Conservation (phyloP, 2,797 vertebrate species). For the Sphenopsis melanotis region DNA sequence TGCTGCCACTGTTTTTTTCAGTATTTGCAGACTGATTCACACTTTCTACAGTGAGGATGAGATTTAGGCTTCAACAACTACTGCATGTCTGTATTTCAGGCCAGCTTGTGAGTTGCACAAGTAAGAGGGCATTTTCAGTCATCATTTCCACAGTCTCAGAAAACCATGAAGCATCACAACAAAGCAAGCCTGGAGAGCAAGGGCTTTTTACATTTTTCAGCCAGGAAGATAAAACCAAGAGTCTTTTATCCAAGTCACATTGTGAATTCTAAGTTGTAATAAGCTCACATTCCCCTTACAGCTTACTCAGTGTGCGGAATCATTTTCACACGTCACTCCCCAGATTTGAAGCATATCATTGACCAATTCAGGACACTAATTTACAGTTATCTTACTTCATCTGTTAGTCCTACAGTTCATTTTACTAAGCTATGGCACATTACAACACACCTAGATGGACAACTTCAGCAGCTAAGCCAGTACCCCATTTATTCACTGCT, state of each 20-base stretch:
- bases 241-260: background rate
- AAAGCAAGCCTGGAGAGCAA: background rate
- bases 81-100: background rate
- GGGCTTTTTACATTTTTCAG: background rate
- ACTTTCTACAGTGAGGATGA: background rate
- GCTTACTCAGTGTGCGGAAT: background rate
- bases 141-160: background rate
- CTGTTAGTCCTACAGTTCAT: background rate
- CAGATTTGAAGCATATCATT: background rate
- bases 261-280: background rate
- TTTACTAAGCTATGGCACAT: background rate
- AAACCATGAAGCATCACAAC: background rate
- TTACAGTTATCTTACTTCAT: background rate
- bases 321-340: background rate
- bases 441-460: background rate
- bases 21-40: rapidly evolving
- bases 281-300: background rate
- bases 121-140: background rate
- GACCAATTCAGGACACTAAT: background rate
- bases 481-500: background rate
- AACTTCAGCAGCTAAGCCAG: background rate
- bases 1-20: background rate
- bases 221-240: background rate
- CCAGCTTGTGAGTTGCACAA: background rate
- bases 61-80: background rate